Conservation (phyloP, 2,888 invertebrate genomes). For the Plebejus argus region DNA sequence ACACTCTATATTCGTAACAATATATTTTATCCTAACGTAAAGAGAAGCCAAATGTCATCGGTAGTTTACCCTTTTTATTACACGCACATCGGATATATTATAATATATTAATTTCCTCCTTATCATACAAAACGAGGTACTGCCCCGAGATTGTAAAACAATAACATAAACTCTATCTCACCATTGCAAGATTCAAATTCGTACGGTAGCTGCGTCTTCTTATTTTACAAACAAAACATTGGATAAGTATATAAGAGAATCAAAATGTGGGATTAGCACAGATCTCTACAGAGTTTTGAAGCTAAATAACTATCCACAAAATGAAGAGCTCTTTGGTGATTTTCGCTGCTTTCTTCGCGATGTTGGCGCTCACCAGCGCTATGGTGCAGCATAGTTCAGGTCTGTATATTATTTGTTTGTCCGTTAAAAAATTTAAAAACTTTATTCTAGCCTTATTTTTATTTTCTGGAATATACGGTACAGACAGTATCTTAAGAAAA, state of each 20-base stretch:
- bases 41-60: constrained; percentile 12
- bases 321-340: constrained; percentile 9
- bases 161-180: background rate
- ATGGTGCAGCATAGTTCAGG: constrained; percentile 11
- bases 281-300: background rate
- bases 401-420: background rate
- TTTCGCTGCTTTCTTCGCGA: background rate
- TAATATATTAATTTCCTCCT: background rate
- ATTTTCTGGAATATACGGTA: too few species aligned
- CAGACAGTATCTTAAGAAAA: too few species aligned
- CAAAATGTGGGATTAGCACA: background rate
- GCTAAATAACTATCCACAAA: background rate
- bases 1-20: background rate
- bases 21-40: background rate
- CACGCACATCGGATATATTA: background rate
- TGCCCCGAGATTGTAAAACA: background rate
- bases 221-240: background rate
- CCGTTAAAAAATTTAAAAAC: too few species aligned
- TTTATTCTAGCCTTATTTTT: too few species aligned
- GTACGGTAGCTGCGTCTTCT: background rate
- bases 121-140: background rate
- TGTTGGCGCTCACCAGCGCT: background rate
- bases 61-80: constrained; percentile 7
- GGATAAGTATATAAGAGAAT: background rate
- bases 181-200: background rate